phyloP scores from a whole-genome alignment of 2,888 invertebrate genomes.

The Erynnis tages region DNA sequence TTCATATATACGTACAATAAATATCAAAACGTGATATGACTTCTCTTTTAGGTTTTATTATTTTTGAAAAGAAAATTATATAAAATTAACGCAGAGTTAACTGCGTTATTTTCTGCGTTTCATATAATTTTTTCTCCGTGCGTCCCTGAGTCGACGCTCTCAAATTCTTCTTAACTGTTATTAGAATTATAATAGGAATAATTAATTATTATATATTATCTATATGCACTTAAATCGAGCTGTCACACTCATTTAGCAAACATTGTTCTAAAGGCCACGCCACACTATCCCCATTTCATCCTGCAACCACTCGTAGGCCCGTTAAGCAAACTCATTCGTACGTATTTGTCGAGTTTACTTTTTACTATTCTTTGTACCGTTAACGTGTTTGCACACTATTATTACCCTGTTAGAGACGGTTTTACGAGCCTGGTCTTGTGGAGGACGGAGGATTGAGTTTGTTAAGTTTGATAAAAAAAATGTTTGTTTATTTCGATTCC shows the following conservation, averaged over 20 bases:
- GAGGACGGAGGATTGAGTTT: conserved; percentile 17
- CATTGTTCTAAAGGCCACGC: conserved; percentile 17
- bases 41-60: too few species aligned
- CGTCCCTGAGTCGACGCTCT: too few species aligned
- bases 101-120: too few species aligned
- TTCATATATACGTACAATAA: too few species aligned
- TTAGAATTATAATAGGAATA: too few species aligned
- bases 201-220: background rate
- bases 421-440: conserved; percentile 30
- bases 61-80: too few species aligned
- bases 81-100: too few species aligned
- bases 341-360: conserved; percentile 78
- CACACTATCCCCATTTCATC: conserved; percentile 21
- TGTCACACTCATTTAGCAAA: background rate
- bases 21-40: too few species aligned
- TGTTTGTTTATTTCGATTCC: background rate
- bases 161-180: too few species aligned
- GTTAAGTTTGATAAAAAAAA: conserved; percentile 2
- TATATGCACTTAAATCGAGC: too few species aligned
- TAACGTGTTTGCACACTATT: conserved; percentile 67
- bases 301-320: conserved; percentile 40
- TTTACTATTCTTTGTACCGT: conserved; percentile 74
- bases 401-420: conserved; percentile 55
- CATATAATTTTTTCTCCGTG: too few species aligned
- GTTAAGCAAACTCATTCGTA: conserved; percentile 75